Evolutionary conservation across 2,113 vertebrate genomes (phyloP), one percentile per base, ranked within the genome.

Genomic region (Paramisgurnus dabryanus): DNA sequence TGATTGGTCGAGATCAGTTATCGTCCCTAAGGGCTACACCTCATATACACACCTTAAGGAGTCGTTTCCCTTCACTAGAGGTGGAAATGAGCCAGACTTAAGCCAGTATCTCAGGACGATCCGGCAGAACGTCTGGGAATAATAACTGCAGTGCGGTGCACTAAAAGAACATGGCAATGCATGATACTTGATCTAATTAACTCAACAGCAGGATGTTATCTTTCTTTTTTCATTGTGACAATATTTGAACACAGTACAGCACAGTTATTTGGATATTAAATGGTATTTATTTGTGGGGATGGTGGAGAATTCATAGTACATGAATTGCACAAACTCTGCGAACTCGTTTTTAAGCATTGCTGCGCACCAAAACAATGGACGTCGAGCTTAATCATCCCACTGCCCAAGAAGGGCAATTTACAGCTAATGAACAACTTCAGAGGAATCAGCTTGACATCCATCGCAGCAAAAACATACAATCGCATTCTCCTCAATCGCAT

Each of bases 41-140:
- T 87, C 86, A 87, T 83, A 63, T 85, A 87, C 87, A 87, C 77
- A 89, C 86, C 89, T 89, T 89, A 92, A 90, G 88, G 89, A 90
- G 92, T 87, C 89, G 92, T 94, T 88, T 93, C 91, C 88, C 92
- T 93, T 92, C 93, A 93, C 87, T 92, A 92, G 91, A 92, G 91
- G 91, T 89, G 88, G 92, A 93, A 94, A 94, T 94, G 90, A 93
- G 91, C 88, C 84, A 84, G 83, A 89, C 87, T 89, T 89, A 81
- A 86, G 85, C 82, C 58, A n/a, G 40, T 55, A 49, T 61, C 50
- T 40, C 47, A 67, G 60, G 63, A 77, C 27, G 43, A 18, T 13
- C 53, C 49, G 18, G 57, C 60, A 40, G 67, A 64, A 12, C 45
- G 60, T 66, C 68, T 79, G 60, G 71, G 75, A 67, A 82, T 63